Evolutionary conservation across 2,888 invertebrate genomes (phyloP), one percentile per base, ranked within the genome.

Genomic region (Synergus laeviventris): DNA sequence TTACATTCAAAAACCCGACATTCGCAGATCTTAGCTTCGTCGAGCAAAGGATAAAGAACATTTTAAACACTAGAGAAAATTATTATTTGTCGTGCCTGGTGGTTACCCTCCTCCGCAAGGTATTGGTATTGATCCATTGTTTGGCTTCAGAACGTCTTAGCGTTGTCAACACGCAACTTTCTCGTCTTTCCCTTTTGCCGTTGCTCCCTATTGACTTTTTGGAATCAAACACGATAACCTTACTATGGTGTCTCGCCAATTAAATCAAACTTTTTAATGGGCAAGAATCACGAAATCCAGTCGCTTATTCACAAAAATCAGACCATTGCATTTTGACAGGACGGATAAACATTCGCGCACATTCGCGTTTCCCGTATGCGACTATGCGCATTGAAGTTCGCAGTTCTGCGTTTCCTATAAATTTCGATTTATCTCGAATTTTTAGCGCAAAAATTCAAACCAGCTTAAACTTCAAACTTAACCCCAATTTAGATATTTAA

Each of bases 111-210:
- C 81, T 81, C 81, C 76, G 79, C 76, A 81, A 85, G 79, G 84
- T 84, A 85, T 83, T 78, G 81, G 85, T 87, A 88, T 89, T 89
- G 89, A 89, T 89, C 89, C 88, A 88, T 89, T 87, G 88, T 87
- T 88, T 86, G 84, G 78, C 79, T 79, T 78, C 74, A 79, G 78
- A 75, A 84, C 81, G 82, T 75, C 76, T 81, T 79, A 38, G 45
- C 81, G 79, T 81, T 83, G 80, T 81, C 80, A 81, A 83, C 81
- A 81, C 77, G 76, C 79, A 77, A 78, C 74, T 76, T 75, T 77
- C 79, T 75, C 76, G 77, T 76, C 74, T 76, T 75, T 77, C 79
- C 75, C 77, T 78, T 76, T 64, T 54, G 75, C 74, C 79, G 42
- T 66, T 49, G 2, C 8, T 76, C 62, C 31, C 81, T 79, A 81